Base-by-base conservation (phyloP, 2,113 vertebrate genomes). In the Neopipo cinnamomea region DNA sequence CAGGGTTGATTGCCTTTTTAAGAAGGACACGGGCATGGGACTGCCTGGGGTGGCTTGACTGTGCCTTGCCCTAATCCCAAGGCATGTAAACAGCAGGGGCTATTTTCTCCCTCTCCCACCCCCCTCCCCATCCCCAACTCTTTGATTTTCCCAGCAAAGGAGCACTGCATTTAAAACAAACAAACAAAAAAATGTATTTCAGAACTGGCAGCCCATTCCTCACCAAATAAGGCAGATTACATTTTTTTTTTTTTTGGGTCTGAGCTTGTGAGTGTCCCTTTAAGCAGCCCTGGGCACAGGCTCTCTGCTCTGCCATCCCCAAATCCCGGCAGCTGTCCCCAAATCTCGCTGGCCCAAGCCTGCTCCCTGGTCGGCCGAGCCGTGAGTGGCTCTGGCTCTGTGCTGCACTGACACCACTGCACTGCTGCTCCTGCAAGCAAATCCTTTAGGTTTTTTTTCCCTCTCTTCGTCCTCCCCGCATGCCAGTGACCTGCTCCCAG, bases 191-290 rank as follows among this genome's bases (percentile, higher is more conserved):
- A 93, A 92, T 70, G 89, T 61, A 41, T 95, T 88, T 91, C 73
- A 71, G 95, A 92, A 82, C 95, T 5, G 2, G 72, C 73, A 53
- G 83, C 66, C 94, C 30, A 41, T 93, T 97, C 96, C 93, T 96
- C 95, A 85, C 97, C 97, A 97, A 97, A 97, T 97, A 97, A 97
- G 97, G 97, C 79, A 78, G 93, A 83, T 78, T 23, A 25, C 50
- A 11, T 62, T 68, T 46, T 61, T 62, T 68, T 46, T 61, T 41
- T 68, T 39, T 66, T 70, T 47, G 47, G 77, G 20, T 85, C 71
- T 56, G 68, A 80, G 44, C 53, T 93, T 66, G 72, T 39, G 66
- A 88, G 42, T 82, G 71, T 96, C 96, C 85, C 94, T 97, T 94
- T 95, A 96, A 94, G 92, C 93, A 96, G 89, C 71, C 55, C 41